phyloP scores from a whole-genome alignment of 2,888 invertebrate genomes.

The Stomorhina lunata region DNA sequence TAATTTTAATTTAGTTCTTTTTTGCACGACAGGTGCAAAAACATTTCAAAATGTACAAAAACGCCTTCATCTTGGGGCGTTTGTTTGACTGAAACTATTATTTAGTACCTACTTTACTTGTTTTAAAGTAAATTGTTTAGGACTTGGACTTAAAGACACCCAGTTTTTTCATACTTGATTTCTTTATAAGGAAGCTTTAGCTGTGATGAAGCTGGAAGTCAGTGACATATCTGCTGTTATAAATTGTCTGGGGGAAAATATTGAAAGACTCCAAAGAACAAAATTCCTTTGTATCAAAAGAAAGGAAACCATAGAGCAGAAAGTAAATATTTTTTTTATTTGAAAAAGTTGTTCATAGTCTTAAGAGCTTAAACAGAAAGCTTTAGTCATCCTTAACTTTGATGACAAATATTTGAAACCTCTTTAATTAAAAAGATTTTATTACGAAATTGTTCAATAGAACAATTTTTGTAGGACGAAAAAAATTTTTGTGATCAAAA shows the following conservation, averaged over 20 bases:
- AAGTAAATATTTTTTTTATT: too few species aligned
- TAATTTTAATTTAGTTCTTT: constrained; percentile 58
- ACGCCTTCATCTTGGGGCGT: constrained; percentile 23
- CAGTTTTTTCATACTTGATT: background rate
- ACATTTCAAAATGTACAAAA: constrained; percentile 35
- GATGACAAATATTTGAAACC: too few species aligned
- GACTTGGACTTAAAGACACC: background rate
- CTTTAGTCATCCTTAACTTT: too few species aligned
- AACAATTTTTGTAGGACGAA: too few species aligned
- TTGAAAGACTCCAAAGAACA: background rate
- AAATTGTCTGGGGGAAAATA: background rate
- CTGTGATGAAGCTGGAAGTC: background rate
- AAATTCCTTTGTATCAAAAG: too few species aligned
- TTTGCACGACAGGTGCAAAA: constrained; percentile 55
- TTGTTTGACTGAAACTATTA: background rate
- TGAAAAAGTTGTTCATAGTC: too few species aligned
- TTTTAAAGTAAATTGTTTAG: background rate
- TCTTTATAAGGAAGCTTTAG: background rate
- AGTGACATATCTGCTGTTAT: background rate
- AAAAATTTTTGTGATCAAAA: too few species aligned
- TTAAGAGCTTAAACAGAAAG: too few species aligned
- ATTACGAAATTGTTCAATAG: too few species aligned
- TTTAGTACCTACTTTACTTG: too few species aligned
- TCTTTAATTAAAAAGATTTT: too few species aligned
- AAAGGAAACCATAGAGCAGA: too few species aligned